Evolutionary conservation across 2,888 invertebrate genomes (phyloP).

Genomic region (Mimachlamys varia): DNA sequence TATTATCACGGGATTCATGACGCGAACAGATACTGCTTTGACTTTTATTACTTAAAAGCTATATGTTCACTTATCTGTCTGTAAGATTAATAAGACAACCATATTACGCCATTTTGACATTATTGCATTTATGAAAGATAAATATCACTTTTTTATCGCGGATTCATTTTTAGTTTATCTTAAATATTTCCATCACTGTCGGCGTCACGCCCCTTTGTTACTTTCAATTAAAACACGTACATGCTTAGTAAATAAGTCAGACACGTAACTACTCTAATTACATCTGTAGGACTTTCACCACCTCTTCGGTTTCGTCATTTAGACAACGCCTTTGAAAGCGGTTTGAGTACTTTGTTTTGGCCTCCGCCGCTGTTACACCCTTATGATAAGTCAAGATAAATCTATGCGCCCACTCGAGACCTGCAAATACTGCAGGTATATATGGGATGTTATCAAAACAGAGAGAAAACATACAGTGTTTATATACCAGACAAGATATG

Average conservation of each 20-base stretch:
- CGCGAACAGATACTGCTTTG: background rate
- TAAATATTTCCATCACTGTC: background rate
- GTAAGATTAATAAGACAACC: background rate
- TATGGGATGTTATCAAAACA: constrained; percentile 2
- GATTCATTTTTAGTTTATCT: background rate
- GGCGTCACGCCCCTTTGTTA: background rate
- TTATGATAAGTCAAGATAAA: background rate
- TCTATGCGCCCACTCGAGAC: constrained; percentile 18
- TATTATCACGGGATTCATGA: background rate
- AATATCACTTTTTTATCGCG: background rate
- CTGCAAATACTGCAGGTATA: background rate
- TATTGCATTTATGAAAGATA: background rate
- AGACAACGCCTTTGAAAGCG: background rate
- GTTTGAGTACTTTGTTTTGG: background rate
- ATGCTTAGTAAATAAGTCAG: background rate
- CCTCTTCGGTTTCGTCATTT: background rate
- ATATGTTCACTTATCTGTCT: background rate
- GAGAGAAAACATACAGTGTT: background rate
- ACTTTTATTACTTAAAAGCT: background rate
- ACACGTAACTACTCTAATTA: background rate
- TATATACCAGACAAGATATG: background rate
- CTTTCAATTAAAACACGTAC: background rate
- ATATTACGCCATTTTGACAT: background rate
- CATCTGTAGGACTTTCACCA: background rate
- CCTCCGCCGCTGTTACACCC: background rate